Percentiles rank a stretch among this genome's conserved stretches.
Evolutionary conservation across 1,140 invertebrate species (phyloP).

Genomic region (Aphelenchoides avenae): DNA sequence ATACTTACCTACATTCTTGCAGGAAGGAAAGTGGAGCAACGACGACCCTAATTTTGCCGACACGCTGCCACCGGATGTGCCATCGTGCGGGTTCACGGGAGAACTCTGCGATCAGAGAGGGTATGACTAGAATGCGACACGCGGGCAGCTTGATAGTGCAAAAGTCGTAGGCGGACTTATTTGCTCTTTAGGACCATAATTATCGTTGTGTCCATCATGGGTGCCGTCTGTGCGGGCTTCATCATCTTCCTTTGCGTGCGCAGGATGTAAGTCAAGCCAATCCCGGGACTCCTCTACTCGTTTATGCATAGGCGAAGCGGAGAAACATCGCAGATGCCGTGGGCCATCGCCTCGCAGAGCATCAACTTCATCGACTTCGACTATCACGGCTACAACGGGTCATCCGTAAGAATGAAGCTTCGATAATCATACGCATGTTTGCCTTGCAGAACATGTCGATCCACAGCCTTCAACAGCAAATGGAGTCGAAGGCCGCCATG

Average conservation of each 20-base stretch:
- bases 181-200: conserved; percentile 21
- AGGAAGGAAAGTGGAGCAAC: background rate
- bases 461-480: conserved; percentile 28
- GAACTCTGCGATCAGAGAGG: conserved; percentile 47
- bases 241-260: conserved; percentile 45
- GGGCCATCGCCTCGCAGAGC: conserved; percentile 29
- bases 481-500: background rate
- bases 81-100: conserved; percentile 36
- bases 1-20: conserved; percentile 3
- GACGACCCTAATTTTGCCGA: background rate
- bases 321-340: conserved; percentile 43
- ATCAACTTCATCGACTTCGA: conserved; percentile 40
- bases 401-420: conserved; percentile 21
- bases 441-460: conserved; percentile 26
- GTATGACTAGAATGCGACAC: conserved; percentile 9
- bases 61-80: conserved; percentile 31
- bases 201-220: conserved; percentile 28
- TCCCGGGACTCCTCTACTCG: background rate
- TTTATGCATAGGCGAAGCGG: conserved; percentile 30
- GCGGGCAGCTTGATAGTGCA: background rate
- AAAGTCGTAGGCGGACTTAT: conserved; percentile 9
- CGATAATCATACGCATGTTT: conserved; percentile 2
- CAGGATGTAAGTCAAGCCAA: conserved; percentile 33
- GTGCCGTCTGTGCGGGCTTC: conserved; percentile 33
- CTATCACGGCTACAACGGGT: conserved; percentile 29